Base-by-base conservation (phyloP, 2,888 invertebrate species). In the Oegoconia quadripuncta region DNA sequence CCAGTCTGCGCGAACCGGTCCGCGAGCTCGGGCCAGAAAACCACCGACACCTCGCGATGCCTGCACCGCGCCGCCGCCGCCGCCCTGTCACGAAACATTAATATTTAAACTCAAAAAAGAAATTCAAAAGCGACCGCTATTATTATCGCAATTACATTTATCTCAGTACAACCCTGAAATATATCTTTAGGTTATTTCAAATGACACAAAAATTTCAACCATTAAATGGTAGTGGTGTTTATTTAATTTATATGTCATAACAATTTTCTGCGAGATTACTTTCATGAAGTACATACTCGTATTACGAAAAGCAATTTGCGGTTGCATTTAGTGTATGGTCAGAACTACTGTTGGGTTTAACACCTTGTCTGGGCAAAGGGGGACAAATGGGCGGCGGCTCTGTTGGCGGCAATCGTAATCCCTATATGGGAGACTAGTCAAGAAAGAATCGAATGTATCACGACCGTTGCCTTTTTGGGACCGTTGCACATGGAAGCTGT, bases 31-130 rank as follows among this genome's bases (percentile, higher is more conserved):
- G 75, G 71, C 79, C 86, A 84, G 84, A 86, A 86, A 86, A 83
- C 82, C 83, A 71, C 80, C 74, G 74, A 83, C 86, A 82, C 86
- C 82, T 82, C 74, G 69, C 74, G 55, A 56, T 60, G 61, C 56
- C 51, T 57, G 43, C 46, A 52, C 59, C 23, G 34, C 51, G 34
- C 51, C 52, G 53, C 30, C 67, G 62, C 64, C 67, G 65, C 68
- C 73, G 68, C 75, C 76, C 72, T 82, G 82, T 82, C 84, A 82
- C 81, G 83, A 83, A 76, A 80, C 79, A 86, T 84, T 83, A 80
- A 81, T 75, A 80, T 81, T 84, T 73, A 73, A 78, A 74, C 71
- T 69, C 57, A 59, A 74, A 74, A 71, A 75, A 70, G 67, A 70
- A 66, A 70, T 63, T 66, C 51, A 54, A 75, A 76, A 67, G 58